Evolutionary conservation across 2,113 vertebrate genomes (phyloP), one percentile per base, ranked within the genome.

Genomic region (Cyprinus carpio): DNA sequence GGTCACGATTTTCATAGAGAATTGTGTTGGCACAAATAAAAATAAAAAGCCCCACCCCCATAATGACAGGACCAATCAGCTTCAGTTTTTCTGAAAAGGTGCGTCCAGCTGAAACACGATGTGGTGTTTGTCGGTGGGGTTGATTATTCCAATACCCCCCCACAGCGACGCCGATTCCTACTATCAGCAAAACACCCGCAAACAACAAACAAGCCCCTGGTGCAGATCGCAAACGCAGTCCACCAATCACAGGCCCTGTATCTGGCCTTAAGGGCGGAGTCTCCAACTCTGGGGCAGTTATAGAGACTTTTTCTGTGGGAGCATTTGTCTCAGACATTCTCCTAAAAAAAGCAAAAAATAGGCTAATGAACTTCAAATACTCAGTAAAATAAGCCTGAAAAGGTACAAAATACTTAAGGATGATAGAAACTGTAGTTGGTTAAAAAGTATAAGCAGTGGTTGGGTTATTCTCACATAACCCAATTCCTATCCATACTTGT

Each of bases 1-100:
- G 92, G 91, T 99, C 97, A 13, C 98, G 93, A 93, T 99, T 98
- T 94, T 99, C 98, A 0, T 97, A 98, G 11, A 99, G 95, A 87
- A 99, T 94, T 7, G 98, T 98, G 92, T 97, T 99, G 74, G 98
- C 96, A 0, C 98, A 99, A 94, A 99, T 99, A 92, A 99, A 98
- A 89, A 99, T 96, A 88, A 99, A 99, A 56, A 99, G 94, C 29
- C 97, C 98, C 0, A 97, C 95, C n/a, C 98, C 98, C 97, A 99
- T 98, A 75, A 99, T 95, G 81, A 99, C 95, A 0, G 98, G 97
- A 1, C 98, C 98, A 0, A 97, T 94, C 79, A 99, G 93, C 86
- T 97, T 96, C 89, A 99, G 94, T 90, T 96, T 95, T 83, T 99
- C 97, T 0, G 85, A 92, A 51, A 90, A 91, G 75, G 86, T 88